Evolutionary conservation across 2,888 invertebrate species (phyloP).

Genomic region (Sphaerophoria rueppellii): DNA sequence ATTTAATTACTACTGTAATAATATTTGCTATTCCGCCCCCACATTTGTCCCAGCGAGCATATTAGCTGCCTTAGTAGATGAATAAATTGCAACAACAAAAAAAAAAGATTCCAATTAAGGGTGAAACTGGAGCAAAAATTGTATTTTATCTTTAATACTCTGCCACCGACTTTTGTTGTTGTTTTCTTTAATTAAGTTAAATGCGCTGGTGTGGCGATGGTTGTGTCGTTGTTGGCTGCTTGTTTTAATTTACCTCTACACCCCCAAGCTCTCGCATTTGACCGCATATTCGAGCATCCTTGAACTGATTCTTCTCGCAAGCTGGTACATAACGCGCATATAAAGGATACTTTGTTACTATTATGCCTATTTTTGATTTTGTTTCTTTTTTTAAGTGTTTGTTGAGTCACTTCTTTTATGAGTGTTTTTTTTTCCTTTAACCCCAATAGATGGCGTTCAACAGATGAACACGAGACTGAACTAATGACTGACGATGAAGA

Average conservation of each 20-base stretch:
- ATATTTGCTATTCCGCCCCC: slow-evolving; percentile 3
- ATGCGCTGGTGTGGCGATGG: slow-evolving; percentile 35
- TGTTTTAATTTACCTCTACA: neutral
- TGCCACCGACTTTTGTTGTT: slow-evolving; percentile 24
- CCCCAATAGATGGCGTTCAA: slow-evolving; percentile 74
- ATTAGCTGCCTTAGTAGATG: neutral
- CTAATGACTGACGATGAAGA: slow-evolving; percentile 78
- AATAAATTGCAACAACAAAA: slow-evolving; percentile 26
- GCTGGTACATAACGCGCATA: neutral
- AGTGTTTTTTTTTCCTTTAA: neutral
- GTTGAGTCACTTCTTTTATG: slow-evolving; percentile 29
- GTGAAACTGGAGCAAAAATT: slow-evolving; percentile 57
- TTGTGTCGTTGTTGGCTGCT: neutral
- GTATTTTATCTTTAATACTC: slow-evolving; percentile 23
- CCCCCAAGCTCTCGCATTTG: neutral
- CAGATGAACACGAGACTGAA: slow-evolving; percentile 79
- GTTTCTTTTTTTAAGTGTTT: slow-evolving; percentile 21
- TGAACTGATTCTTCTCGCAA: slow-evolving; percentile 62
- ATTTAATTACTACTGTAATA: slow-evolving; percentile 30
- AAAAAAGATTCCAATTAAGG: slow-evolving; percentile 56
- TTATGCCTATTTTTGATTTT: slow-evolving; percentile 25
- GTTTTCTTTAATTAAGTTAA: slow-evolving; percentile 66
- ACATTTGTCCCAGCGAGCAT: neutral
- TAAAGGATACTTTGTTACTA: neutral
- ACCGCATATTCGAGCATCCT: slow-evolving; percentile 63